These are phyloP conservation scores for Craniophora ligustri DNA, from an alignment of 2,888 invertebrate species.

Conservation along the genomic window DNA sequence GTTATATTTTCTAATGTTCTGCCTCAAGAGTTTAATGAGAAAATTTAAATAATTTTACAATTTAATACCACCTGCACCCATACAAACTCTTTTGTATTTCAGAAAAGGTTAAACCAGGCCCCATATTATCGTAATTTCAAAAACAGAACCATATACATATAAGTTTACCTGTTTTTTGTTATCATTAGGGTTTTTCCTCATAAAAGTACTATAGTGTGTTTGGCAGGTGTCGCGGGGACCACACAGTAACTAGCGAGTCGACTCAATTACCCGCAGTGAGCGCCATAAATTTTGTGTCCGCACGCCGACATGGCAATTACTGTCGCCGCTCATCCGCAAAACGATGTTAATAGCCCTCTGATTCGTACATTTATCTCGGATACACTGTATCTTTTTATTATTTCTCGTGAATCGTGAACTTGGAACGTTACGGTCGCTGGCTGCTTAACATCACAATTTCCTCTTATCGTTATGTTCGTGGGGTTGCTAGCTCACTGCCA, in stretches of 20 bases:
- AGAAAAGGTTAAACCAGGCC: not conserved
- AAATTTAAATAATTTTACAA: not conserved
- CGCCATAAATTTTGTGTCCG: constrained; percentile 83
- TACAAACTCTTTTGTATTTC: not conserved
- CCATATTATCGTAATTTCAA: constrained; percentile 7
- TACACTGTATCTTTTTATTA: constrained; percentile 72
- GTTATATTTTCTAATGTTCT: not conserved
- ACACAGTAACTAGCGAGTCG: constrained; percentile 68
- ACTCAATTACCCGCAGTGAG: constrained; percentile 81
- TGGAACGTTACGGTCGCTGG: constrained; percentile 51
- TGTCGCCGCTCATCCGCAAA: constrained; percentile 87
- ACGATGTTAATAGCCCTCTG: constrained; percentile 85
- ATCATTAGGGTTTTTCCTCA: constrained; percentile 43
- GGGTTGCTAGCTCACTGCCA: constrained; percentile 57
- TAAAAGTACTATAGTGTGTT: constrained; percentile 54
- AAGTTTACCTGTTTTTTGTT: constrained; percentile 30
- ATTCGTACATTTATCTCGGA: constrained; percentile 79
- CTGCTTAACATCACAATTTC: constrained; percentile 55
- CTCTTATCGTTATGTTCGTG: constrained; percentile 59
- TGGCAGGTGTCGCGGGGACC: constrained; percentile 69
- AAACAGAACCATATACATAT: constrained; percentile 2
- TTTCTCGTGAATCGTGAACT: constrained; percentile 62
- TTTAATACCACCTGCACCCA: not conserved
- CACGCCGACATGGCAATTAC: constrained; percentile 86
- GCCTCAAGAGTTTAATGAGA: not conserved